Evolutionary conservation across 1,140 invertebrate species (phyloP).

Genomic region (Thalassaphorura encarpata): DNA sequence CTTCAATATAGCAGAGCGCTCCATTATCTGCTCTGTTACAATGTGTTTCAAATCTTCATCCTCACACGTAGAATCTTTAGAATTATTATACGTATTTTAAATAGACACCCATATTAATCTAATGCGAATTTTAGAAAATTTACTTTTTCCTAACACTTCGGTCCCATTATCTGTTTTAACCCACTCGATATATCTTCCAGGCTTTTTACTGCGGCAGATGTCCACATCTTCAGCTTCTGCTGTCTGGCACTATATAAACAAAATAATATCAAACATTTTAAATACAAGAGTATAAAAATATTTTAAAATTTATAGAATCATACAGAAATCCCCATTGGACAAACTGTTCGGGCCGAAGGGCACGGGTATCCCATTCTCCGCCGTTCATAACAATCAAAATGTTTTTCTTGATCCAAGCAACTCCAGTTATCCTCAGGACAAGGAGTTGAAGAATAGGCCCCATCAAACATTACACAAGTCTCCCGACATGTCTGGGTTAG

Average conservation of each 20-base stretch:
- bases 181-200: conserved; percentile 6
- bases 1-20: conserved; percentile 11
- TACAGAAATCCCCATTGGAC: conserved; percentile 11
- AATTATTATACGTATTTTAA: no score
- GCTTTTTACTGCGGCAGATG: neutral
- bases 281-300: neutral
- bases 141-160: conserved; percentile 1
- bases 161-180: neutral
- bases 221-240: conserved; percentile 4
- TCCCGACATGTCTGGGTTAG: conserved; percentile 17
- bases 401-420: conserved; percentile 11
- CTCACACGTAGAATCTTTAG: neutral
- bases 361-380: neutral
- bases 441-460: conserved; percentile 10
- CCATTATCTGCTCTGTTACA: neutral
- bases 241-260: conserved; percentile 9
- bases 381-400: conserved; percentile 13
- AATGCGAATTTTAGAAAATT: neutral
- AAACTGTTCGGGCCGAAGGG: neutral
- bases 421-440: conserved; percentile 9
- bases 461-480: conserved; percentile 17
- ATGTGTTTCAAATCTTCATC: neutral
- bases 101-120: no score
- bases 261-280: neutral
- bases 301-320: neutral